These are phyloP conservation scores for Hetaerina americana DNA, from an alignment of 1,140 invertebrate genomes.

Conservation along the genomic window DNA sequence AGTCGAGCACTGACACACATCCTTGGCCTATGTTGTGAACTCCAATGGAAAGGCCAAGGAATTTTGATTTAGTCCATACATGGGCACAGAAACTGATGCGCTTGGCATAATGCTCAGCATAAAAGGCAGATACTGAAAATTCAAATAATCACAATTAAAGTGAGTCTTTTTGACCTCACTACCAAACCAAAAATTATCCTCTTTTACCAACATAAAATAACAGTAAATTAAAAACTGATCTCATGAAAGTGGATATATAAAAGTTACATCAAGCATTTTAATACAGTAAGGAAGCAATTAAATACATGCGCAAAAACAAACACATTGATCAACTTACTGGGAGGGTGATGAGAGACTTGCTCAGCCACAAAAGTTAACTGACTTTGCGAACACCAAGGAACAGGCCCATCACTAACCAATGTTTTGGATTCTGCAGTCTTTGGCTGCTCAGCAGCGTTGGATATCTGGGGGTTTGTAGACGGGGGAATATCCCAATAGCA, in stretches of 20 bases:
- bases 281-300: too few relatives aligned
- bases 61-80: slow-evolving; percentile 97
- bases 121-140: slow-evolving; percentile 82
- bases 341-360: slow-evolving; percentile 98
- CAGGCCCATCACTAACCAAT: slow-evolving; percentile 54
- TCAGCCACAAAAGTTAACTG: slow-evolving; percentile 88
- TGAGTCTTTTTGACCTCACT: slow-evolving; percentile 3
- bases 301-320: too few relatives aligned
- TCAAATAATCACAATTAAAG: slow-evolving; percentile 12
- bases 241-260: too few relatives aligned
- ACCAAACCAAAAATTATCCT: too few relatives aligned
- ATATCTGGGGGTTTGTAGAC: neutral
- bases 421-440: slow-evolving; percentile 2
- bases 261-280: too few relatives aligned
- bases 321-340: too few relatives aligned
- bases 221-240: too few relatives aligned
- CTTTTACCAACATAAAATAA: too few relatives aligned
- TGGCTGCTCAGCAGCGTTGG: neutral
- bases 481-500: slow-evolving; percentile 68
- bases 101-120: slow-evolving; percentile 86
- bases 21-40: slow-evolving; percentile 79
- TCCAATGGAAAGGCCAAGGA: slow-evolving; percentile 88
- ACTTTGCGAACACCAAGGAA: slow-evolving; percentile 65
- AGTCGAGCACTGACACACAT: slow-evolving; percentile 63
- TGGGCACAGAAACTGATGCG: slow-evolving; percentile 83